phyloP scores from a whole-genome alignment of 2,888 invertebrate species.

The Elmis aenea region DNA sequence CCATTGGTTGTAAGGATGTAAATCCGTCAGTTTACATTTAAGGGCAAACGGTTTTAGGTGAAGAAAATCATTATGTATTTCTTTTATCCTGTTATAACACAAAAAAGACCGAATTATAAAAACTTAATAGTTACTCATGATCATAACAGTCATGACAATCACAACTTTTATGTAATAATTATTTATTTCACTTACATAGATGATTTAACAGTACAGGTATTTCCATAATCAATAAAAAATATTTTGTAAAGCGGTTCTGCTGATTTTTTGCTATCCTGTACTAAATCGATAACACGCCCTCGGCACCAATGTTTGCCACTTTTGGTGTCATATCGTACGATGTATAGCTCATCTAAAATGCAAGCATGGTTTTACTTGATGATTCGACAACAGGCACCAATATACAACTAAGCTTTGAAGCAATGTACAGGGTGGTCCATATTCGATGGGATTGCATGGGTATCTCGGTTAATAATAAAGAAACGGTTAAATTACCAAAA shows the following conservation, averaged over 20 bases:
- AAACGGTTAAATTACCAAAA: no score
- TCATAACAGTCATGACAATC: slow-evolving; percentile 12
- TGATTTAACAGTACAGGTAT: slow-evolving; percentile 47
- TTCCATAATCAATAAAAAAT: slow-evolving; percentile 63
- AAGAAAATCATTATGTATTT: slow-evolving; percentile 47
- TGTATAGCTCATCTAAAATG: slow-evolving; percentile 59
- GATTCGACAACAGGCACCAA: neutral
- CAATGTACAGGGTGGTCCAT: no score
- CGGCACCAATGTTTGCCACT: slow-evolving; percentile 63
- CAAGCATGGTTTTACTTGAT: no score
- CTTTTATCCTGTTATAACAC: slow-evolving; percentile 51
- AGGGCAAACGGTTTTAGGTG: slow-evolving; percentile 52
- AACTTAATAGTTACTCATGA: no score
- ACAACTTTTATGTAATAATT: slow-evolving; percentile 5
- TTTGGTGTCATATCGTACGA: slow-evolving; percentile 53
- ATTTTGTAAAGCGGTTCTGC: slow-evolving; percentile 48
- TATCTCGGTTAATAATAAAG: no score
- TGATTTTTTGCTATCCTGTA: slow-evolving; percentile 27
- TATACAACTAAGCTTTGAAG: neutral
- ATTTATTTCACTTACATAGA: slow-evolving; percentile 47
- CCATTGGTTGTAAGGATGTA: slow-evolving; percentile 54
- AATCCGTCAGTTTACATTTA: slow-evolving; percentile 56
- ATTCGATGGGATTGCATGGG: no score
- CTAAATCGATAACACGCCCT: slow-evolving; percentile 49
- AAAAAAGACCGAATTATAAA: no score